Conservation (phyloP, 2,888 invertebrate species). For the Parthenolecanium corni region DNA sequence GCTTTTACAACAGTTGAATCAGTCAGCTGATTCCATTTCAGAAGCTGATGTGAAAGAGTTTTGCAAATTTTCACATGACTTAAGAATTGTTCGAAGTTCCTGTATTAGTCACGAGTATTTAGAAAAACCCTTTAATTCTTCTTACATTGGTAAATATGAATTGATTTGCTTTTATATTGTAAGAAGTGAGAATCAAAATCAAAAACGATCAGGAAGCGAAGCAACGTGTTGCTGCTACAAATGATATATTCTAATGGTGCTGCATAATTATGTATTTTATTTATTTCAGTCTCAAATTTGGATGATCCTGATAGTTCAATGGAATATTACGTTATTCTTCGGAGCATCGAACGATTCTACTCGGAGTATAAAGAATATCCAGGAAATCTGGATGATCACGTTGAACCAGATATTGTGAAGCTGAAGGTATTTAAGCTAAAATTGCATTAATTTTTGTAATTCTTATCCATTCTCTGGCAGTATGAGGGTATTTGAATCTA, state of each 20-base stretch:
- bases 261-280: too few species aligned
- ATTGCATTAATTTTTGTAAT: too few species aligned
- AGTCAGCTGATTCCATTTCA: slow-evolving; percentile 57
- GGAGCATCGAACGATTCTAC: slow-evolving; percentile 83
- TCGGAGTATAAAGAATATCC: slow-evolving; percentile 81
- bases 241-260: too few species aligned
- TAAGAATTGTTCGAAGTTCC: slow-evolving; percentile 64
- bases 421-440: slow-evolving; percentile 57
- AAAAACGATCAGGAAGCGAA: too few species aligned
- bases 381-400: slow-evolving; percentile 69
- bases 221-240: too few species aligned
- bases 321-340: slow-evolving; percentile 76
- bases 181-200: too few species aligned
- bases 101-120: slow-evolving; percentile 69
- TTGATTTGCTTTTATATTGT: too few species aligned
- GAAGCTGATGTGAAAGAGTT: slow-evolving; percentile 74
- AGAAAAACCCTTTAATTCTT: slow-evolving; percentile 46
- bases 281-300: slow-evolving; percentile 45
- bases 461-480: neutral
- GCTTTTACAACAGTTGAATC: slow-evolving; percentile 64
- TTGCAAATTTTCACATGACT: slow-evolving; percentile 74
- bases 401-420: slow-evolving; percentile 80
- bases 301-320: slow-evolving; percentile 78
- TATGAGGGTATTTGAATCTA: neutral
- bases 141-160: slow-evolving; percentile 44